A percentile compares a stretch with the other conserved stretches of the same genome.
phyloP scores from a whole-genome alignment of 2,113 vertebrate genomes.

The Theristicus caerulescens region DNA sequence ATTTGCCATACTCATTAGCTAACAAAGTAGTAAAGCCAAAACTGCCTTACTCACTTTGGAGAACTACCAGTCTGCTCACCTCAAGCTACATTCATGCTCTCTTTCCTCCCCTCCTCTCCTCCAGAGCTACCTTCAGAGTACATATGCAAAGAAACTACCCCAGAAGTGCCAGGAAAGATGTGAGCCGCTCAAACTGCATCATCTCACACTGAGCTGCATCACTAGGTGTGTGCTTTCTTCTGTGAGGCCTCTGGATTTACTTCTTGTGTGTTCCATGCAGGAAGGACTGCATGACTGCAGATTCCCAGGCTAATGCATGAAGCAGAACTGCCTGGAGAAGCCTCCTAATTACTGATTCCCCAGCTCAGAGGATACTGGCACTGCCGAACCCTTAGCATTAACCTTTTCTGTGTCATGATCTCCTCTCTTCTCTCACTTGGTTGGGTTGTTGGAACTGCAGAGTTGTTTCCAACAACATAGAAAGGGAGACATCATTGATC shows the following conservation, averaged over 20 bases:
- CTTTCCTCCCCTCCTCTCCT: background rate
- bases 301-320: background rate
- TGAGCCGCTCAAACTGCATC: background rate
- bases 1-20: background rate
- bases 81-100: background rate
- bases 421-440: background rate
- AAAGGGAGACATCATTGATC: background rate
- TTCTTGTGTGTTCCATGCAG: background rate
- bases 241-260: background rate
- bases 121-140: background rate
- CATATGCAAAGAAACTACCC: background rate
- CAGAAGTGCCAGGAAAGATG: background rate
- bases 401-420: background rate
- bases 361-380: background rate
- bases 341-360: background rate
- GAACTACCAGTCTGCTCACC: background rate
- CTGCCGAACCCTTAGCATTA: background rate
- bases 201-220: background rate
- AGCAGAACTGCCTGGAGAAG: background rate
- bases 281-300: background rate
- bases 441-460: background rate
- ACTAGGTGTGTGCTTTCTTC: background rate
- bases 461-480: no score
- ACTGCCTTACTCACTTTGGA: background rate
- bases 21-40: background rate